Percentiles rank a stretch among this genome's conserved stretches.
phyloP scores from a whole-genome alignment of 2,113 vertebrate genomes.

The western clawed frog (Xenopus tropicalis) region DNA sequence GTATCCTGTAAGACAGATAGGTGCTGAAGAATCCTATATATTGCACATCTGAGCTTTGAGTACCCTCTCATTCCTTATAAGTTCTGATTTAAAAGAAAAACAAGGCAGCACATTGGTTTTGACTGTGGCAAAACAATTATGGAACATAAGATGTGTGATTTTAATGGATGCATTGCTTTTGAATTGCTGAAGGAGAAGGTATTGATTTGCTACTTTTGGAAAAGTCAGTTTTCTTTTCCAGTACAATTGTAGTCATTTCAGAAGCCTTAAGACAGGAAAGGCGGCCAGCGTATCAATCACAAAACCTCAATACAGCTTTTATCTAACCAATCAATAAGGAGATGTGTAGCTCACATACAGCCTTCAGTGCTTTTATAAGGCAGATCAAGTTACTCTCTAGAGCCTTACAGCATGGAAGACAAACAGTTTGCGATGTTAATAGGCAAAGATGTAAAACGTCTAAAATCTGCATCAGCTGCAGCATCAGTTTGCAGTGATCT shows the following conservation, averaged over 20 bases:
- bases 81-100: too few relatives aligned
- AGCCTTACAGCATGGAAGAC: slow-evolving; percentile 30
- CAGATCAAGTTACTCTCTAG: slow-evolving; percentile 35
- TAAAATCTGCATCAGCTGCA: slow-evolving; percentile 6
- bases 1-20: too few relatives aligned
- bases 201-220: slow-evolving; percentile 44
- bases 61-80: too few relatives aligned
- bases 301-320: slow-evolving; percentile 43
- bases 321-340: slow-evolving; percentile 38
- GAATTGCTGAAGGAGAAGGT: slow-evolving; percentile 33
- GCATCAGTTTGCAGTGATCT: slow-evolving; percentile 20
- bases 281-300: slow-evolving; percentile 39
- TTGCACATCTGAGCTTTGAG: too few relatives aligned
- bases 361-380: slow-evolving; percentile 38
- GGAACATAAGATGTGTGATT: not conserved
- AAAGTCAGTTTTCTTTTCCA: slow-evolving; percentile 34
- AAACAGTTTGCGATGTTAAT: slow-evolving; percentile 38
- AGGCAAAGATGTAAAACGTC: slow-evolving; percentile 11
- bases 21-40: too few relatives aligned
- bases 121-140: too few relatives aligned
- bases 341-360: slow-evolving; percentile 34
- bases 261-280: slow-evolving; percentile 40
- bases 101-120: too few relatives aligned
- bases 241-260: slow-evolving; percentile 37
- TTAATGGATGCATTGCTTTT: not conserved